Conservation (phyloP, 2,888 invertebrate species). For the Cephus sareptanus region DNA sequence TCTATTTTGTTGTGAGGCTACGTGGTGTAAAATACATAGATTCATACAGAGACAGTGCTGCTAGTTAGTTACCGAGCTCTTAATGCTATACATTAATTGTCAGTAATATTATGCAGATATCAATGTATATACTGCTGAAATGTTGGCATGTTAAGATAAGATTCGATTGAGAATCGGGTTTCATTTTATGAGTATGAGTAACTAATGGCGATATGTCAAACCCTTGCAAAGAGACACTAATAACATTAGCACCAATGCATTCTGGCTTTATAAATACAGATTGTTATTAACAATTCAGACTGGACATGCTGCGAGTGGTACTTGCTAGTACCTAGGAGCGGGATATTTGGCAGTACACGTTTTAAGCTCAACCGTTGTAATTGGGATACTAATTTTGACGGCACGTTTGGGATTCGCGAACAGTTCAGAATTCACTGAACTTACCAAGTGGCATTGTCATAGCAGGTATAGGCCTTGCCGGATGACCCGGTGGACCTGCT, state of each 20-base stretch:
- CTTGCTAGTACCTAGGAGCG: neutral
- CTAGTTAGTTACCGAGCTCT: neutral
- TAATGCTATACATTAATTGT: neutral
- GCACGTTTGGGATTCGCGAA: neutral
- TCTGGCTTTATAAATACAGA: neutral
- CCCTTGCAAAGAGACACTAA: neutral
- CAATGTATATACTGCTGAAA: neutral
- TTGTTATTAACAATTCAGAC: neutral
- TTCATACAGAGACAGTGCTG: neutral
- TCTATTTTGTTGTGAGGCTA: constrained; percentile 62
- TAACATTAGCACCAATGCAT: neutral
- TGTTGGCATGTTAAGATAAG: neutral
- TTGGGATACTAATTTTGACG: neutral
- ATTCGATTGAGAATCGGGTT: neutral
- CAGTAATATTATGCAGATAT: neutral
- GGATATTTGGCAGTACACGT: neutral
- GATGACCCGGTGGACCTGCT: constrained; percentile 37
- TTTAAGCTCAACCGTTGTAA: neutral
- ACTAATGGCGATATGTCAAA: neutral
- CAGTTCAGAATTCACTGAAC: constrained; percentile 11
- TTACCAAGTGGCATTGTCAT: constrained; percentile 48
- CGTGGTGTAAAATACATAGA: constrained; percentile 41
- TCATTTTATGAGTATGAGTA: neutral
- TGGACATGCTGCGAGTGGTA: neutral
- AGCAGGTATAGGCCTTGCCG: constrained; percentile 48